Conservation (phyloP, 2,888 invertebrate genomes). For the Sussaba pulchella region DNA sequence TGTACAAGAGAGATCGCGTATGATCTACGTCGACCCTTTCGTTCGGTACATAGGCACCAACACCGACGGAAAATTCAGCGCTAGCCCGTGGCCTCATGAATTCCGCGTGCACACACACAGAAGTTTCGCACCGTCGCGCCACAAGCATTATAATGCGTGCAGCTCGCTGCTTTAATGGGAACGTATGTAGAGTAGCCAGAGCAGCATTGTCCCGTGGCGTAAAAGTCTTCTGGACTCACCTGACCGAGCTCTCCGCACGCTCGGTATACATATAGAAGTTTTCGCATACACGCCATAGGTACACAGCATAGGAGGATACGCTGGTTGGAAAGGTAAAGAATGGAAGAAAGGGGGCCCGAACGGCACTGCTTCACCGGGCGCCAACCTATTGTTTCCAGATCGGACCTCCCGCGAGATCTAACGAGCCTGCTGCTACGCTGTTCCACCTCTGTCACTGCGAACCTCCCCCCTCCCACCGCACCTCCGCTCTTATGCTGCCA, state of each 20-base stretch:
- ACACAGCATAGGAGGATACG: slow-evolving; percentile 39
- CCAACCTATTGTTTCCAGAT: slow-evolving; percentile 78
- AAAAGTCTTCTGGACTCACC: slow-evolving; percentile 76
- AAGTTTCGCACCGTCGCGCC: slow-evolving; percentile 56
- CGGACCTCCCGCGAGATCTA: slow-evolving; percentile 77
- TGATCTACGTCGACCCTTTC: slow-evolving; percentile 48
- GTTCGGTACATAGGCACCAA: slow-evolving; percentile 25
- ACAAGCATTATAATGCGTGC: slow-evolving; percentile 78
- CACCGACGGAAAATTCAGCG: slow-evolving; percentile 43
- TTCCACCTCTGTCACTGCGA: slow-evolving; percentile 34
- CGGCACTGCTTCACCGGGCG: slow-evolving; percentile 72
- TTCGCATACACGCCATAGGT: slow-evolving; percentile 39
- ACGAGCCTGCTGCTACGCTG: slow-evolving; percentile 71
- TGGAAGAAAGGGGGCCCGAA: slow-evolving; percentile 40
- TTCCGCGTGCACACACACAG: slow-evolving; percentile 59
- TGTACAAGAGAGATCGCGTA: slow-evolving; percentile 37
- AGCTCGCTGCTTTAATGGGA: slow-evolving; percentile 80
- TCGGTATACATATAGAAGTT: slow-evolving; percentile 45
- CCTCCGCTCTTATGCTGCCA: slow-evolving; percentile 42
- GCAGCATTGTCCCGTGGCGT: slow-evolving; percentile 76
- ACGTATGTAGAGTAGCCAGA: slow-evolving; percentile 81
- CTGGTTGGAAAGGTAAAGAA: slow-evolving; percentile 45
- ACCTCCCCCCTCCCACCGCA: neutral
- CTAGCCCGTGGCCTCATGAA: slow-evolving; percentile 57
- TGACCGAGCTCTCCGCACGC: slow-evolving; percentile 67